A percentile compares a stretch with the other conserved stretches of the same genome.
Evolutionary conservation across 2,888 invertebrate genomes (phyloP).

Genomic region (Hedya salicella): DNA sequence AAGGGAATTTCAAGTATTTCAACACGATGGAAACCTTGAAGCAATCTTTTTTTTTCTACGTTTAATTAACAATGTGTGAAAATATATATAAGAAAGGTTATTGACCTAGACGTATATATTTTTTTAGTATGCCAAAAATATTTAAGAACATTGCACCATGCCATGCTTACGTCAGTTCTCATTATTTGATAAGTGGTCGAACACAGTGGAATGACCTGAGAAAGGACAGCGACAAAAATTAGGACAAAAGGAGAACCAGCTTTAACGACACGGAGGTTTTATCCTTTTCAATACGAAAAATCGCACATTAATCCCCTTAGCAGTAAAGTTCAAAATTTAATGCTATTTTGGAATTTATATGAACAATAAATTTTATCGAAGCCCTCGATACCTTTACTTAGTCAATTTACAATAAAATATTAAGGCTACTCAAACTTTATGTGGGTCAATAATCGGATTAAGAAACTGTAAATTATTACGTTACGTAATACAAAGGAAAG

Average conservation of each 20-base stretch:
- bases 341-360: constrained; percentile 18
- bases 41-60: no score
- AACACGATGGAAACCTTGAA: no score
- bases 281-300: constrained; percentile 11
- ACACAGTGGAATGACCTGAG: constrained; percentile 34
- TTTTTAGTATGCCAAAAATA: constrained; percentile 8
- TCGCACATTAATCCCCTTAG: neutral
- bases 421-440: constrained; percentile 55
- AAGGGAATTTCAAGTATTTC: no score
- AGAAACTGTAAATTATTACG: constrained; percentile 71
- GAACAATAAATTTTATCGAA: constrained; percentile 38
- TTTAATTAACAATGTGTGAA: no score
- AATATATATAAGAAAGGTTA: neutral
- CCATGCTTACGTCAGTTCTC: constrained; percentile 27
- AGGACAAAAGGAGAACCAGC: constrained; percentile 30
- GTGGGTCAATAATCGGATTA: constrained; percentile 70
- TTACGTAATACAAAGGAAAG: constrained; percentile 79
- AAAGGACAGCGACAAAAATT: constrained; percentile 36
- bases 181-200: constrained; percentile 30
- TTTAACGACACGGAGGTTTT: constrained; percentile 5
- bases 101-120: neutral
- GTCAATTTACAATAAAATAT: constrained; percentile 43
- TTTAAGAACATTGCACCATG: constrained; percentile 7
- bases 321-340: constrained; percentile 2
- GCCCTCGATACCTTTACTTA: constrained; percentile 38